Evolutionary conservation across 2,113 vertebrate species (phyloP).

Genomic region (Mesembrinibis cayennensis): DNA sequence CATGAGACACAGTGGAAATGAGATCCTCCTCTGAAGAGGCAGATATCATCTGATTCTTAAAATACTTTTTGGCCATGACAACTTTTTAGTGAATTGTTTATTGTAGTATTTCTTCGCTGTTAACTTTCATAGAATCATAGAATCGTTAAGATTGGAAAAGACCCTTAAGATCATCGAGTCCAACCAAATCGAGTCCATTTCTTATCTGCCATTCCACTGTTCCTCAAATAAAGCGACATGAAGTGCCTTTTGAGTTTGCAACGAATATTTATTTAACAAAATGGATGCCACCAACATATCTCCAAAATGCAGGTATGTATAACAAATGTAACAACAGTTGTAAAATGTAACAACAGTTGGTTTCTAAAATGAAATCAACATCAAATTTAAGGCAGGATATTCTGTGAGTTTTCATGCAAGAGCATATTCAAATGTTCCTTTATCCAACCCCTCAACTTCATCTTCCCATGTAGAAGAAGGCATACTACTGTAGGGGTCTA

Average conservation of each 20-base stretch:
- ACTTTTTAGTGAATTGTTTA: neutral
- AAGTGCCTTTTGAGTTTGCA: conserved; percentile 40
- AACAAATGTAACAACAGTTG: conserved; percentile 20
- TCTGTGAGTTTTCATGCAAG: conserved; percentile 82
- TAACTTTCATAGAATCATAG: neutral
- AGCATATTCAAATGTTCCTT: conserved; percentile 95
- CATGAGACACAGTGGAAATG: neutral
- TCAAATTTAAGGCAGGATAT: conserved; percentile 42
- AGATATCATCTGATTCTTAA: neutral
- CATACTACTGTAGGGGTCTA: conserved; percentile 98
- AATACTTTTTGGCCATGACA: neutral
- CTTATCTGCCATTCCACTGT: neutral
- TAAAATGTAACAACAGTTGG: conserved; percentile 4
- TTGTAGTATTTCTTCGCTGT: neutral
- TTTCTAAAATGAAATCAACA: conserved; percentile 49
- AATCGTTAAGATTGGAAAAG: too few relatives aligned
- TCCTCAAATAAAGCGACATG: neutral
- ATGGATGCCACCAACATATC: conserved; percentile 38
- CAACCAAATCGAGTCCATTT: neutral
- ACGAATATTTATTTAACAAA: conserved; percentile 72
- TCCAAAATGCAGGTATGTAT: conserved; percentile 13
- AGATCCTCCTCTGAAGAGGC: neutral
- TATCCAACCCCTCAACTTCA: conserved; percentile 93
- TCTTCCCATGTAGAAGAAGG: conserved; percentile 96
- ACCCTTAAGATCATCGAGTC: too few relatives aligned